Percentiles rank a stretch among this genome's conserved stretches.
Conservation (phyloP, 1,140 invertebrate genomes). For the Eciton burchellii region DNA sequence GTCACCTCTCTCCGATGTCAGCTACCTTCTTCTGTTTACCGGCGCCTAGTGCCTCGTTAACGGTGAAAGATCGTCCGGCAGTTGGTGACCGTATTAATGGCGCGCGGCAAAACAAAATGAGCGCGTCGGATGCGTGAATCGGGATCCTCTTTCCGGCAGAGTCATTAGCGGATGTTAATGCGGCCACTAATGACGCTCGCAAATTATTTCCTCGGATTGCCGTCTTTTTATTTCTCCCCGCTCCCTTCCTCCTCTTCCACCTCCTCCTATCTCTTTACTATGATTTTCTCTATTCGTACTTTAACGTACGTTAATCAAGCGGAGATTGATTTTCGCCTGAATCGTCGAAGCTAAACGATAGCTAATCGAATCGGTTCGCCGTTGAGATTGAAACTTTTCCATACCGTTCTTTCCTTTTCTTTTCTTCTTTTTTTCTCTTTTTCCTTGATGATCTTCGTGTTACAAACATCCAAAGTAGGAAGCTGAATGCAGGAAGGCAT, state of each 20-base stretch:
- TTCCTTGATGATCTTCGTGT: not conserved
- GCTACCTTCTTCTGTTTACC: conserved; percentile 29
- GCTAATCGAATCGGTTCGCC: too few relatives aligned
- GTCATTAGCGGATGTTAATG: not conserved
- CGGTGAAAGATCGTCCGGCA: conserved; percentile 13
- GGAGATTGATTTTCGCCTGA: not conserved
- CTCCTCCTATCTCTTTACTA: not conserved
- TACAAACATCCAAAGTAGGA: not conserved
- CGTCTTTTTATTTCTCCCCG: not conserved
- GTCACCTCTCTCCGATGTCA: conserved; percentile 12
- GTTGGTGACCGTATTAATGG: conserved; percentile 17
- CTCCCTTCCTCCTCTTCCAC: too few relatives aligned
- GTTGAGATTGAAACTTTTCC: too few relatives aligned
- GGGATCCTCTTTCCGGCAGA: not conserved
- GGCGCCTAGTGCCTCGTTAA: conserved; percentile 38
- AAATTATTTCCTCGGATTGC: not conserved
- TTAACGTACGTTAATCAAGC: not conserved
- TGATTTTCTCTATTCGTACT: not conserved
- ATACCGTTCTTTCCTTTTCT: too few relatives aligned
- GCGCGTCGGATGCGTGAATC: not conserved
- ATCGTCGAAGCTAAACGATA: too few relatives aligned
- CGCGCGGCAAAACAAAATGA: conserved; percentile 28
- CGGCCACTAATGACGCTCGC: not conserved
- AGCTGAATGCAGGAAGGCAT: too few relatives aligned
- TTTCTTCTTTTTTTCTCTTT: too few relatives aligned